These are phyloP conservation scores for Drosophila sp. DNA, from an alignment of 1,140 invertebrate species.

Conservation along the genomic window DNA sequence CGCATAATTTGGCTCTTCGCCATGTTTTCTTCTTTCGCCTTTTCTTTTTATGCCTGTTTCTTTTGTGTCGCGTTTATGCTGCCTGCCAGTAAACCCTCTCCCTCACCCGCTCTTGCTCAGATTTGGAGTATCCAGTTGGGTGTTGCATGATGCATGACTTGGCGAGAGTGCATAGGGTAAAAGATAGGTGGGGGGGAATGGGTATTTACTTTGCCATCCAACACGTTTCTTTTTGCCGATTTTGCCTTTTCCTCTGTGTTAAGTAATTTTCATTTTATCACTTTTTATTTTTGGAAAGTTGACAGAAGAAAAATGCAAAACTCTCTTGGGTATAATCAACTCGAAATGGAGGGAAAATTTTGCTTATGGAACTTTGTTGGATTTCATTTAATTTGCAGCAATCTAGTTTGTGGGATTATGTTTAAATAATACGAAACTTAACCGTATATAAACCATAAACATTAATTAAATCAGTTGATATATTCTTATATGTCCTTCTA, in stretches of 20 bases:
- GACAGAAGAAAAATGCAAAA: background rate
- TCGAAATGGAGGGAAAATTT: background rate
- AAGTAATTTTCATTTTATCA: slow-evolving; percentile 47
- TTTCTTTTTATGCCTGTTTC: slow-evolving; percentile 22
- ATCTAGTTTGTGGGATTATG: background rate
- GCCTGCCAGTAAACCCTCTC: slow-evolving; percentile 8
- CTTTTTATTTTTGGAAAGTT: slow-evolving; percentile 15
- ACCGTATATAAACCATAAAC: too few species aligned
- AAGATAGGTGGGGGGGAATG: background rate
- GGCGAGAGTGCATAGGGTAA: slow-evolving; percentile 24
- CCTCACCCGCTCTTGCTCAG: slow-evolving; percentile 21
- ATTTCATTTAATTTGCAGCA: background rate
- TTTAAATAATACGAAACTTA: too few species aligned
- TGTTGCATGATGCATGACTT: slow-evolving; percentile 70
- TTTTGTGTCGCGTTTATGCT: slow-evolving; percentile 33
- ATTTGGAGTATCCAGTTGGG: slow-evolving; percentile 44
- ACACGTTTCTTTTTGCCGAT: slow-evolving; percentile 62
- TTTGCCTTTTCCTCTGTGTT: slow-evolving; percentile 41
- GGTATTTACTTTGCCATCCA: slow-evolving; percentile 52
- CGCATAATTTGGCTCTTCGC: slow-evolving; percentile 80
- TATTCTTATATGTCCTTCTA: too few species aligned
- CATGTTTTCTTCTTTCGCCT: slow-evolving; percentile 64
- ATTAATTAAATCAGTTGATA: too few species aligned
- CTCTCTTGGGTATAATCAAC: slow-evolving; percentile 9
- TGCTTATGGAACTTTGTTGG: background rate